Evolutionary conservation across 2,888 invertebrate species (phyloP), one percentile per base, ranked within the genome.

Genomic region (Saturnia pavonia): DNA sequence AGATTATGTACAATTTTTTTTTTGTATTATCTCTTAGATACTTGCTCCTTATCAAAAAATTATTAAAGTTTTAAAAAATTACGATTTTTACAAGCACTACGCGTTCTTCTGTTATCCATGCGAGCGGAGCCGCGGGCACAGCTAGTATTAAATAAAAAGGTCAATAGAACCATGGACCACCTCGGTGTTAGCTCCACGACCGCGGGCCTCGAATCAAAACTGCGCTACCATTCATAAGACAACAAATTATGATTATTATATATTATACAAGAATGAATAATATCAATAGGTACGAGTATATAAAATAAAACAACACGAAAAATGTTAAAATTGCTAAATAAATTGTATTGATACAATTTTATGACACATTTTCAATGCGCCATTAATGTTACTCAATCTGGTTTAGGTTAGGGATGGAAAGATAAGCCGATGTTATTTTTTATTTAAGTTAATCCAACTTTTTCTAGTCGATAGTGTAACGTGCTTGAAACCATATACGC

Each of bases 281-380:
- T 43, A 43, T 51, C 19, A 7, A 51, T 51, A 51, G 8, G 48
- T 19, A 51, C 6, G n/a, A n/a, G n/a, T n/a, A 57, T 11, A 22
- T 16, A 25, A 60, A 27, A 12, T 27, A 25, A 27, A 25, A 60
- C 1, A 27, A 19, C 12, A 60, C 6, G 14, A 60, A 60, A 60
- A 22, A n/a, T 54, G 22, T 60, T 60, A 60, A 40, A 65, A 65
- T 65, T 65, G 65, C 40, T 11, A 40, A 65, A 65, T 65, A 65
- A 65, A 65, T 40, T 65, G 65, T 4, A 14, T 70, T 57, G 72
- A 72, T 14, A 40, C 65, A 65, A 65, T 65, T 65, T 65, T 40
- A 65, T 40, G 48, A 68, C 68, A 27, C 45, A 68, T 72, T 65
- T 67, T 68, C 14, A 27, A 27, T 69, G 57, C 40, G 25, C 60